Percentiles rank a stretch among this genome's conserved stretches.
Evolutionary conservation across 2,797 vertebrate genomes (phyloP).

Genomic region (Galaxias olidus): DNA sequence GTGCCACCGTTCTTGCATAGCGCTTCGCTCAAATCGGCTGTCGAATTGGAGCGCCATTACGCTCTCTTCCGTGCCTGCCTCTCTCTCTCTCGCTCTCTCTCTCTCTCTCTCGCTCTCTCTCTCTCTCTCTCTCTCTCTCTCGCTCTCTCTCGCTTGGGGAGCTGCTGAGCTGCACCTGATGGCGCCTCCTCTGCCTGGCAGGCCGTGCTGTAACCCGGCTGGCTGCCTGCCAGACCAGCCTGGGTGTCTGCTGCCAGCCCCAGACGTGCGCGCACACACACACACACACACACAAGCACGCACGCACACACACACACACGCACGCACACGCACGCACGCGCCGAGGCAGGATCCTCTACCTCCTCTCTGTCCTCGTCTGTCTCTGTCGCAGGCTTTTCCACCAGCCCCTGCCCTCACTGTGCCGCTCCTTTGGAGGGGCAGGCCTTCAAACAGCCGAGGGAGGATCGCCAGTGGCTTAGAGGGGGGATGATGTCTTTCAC

Average conservation of each 20-base stretch:
- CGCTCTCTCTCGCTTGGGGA: slow-evolving; percentile 58
- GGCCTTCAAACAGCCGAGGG: slow-evolving; percentile 39
- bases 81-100: slow-evolving; percentile 30
- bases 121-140: slow-evolving; percentile 45
- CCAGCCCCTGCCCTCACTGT: too few relatives aligned
- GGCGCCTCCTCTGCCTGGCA: slow-evolving; percentile 72
- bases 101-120: slow-evolving; percentile 35
- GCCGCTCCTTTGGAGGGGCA: background rate
- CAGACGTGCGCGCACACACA: background rate
- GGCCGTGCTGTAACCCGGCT: slow-evolving; percentile 68
- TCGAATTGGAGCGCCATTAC: slow-evolving; percentile 62
- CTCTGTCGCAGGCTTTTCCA: too few relatives aligned
- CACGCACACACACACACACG: slow-evolving; percentile 1
- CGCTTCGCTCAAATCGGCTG: slow-evolving; percentile 49
- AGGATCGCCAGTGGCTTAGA: slow-evolving; percentile 14
- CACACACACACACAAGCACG: slow-evolving; percentile 3
- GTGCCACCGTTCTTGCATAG: slow-evolving; percentile 30
- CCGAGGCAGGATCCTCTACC: slow-evolving; percentile 29
- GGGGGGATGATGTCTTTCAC: slow-evolving; percentile 45
- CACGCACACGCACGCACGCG: background rate
- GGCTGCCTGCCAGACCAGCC: slow-evolving; percentile 76
- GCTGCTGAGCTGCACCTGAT: slow-evolving; percentile 73
- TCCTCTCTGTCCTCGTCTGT: slow-evolving; percentile 23
- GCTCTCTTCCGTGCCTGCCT: slow-evolving; percentile 49
- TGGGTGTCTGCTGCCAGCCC: slow-evolving; percentile 63